Evolutionary conservation across 1,140 invertebrate genomes (phyloP).

Genomic region (Hylyphantes graminicola): DNA sequence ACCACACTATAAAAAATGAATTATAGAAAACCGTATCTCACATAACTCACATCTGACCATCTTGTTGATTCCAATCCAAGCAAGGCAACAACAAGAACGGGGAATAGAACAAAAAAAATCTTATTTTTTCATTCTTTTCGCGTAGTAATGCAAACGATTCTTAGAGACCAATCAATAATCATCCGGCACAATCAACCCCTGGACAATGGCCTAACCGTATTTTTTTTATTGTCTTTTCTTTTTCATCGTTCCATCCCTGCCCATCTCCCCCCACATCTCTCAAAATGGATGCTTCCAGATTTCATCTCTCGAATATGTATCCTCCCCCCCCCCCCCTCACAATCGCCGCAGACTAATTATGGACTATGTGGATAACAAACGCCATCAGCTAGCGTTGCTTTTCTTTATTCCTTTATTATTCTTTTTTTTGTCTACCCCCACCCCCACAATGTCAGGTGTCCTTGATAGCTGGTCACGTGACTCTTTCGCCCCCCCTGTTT

Average conservation of each 20-base stretch:
- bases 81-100: background rate
- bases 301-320: constrained; percentile 51
- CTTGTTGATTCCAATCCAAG: background rate
- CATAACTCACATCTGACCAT: no score
- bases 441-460: constrained; percentile 54
- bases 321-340: constrained; percentile 30
- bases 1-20: no score
- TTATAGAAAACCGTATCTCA: no score
- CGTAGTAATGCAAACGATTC: constrained; percentile 52
- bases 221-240: constrained; percentile 1
- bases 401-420: constrained; percentile 24
- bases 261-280: constrained; percentile 38
- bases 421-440: background rate
- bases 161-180: constrained; percentile 43
- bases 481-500: constrained; percentile 51
- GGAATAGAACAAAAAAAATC: background rate
- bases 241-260: constrained; percentile 30
- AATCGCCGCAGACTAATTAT: constrained; percentile 58
- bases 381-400: constrained; percentile 57
- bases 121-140: constrained; percentile 20
- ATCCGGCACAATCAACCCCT: constrained; percentile 55
- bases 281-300: constrained; percentile 51
- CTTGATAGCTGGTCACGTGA: constrained; percentile 59
- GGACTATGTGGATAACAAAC: constrained; percentile 59
- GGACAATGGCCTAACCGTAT: constrained; percentile 53